Evolutionary conservation across 2,797 vertebrate genomes (phyloP).

Genomic region (Crenichthys baileyi): DNA sequence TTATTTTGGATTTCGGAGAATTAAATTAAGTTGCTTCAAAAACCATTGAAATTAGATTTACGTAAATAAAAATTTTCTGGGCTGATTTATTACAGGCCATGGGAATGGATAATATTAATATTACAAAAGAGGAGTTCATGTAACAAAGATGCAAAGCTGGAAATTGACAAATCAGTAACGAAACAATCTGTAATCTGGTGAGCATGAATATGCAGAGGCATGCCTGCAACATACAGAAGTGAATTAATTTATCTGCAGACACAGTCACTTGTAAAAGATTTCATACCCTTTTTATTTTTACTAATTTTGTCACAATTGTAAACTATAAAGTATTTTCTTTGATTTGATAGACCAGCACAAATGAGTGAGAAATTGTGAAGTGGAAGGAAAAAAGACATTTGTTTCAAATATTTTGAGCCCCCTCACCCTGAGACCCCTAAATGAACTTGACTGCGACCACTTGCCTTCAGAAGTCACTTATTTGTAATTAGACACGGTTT

Average conservation of each 20-base stretch:
- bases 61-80: constrained; percentile 1
- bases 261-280: too few species aligned
- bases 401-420: too few species aligned
- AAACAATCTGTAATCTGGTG: not conserved
- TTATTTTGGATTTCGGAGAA: not conserved
- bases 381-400: too few species aligned
- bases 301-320: too few species aligned
- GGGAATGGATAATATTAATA: constrained; percentile 21
- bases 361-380: too few species aligned
- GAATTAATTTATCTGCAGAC: not conserved
- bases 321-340: too few species aligned
- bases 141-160: constrained; percentile 14
- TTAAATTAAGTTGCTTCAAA: not conserved
- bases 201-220: not conserved
- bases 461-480: too few species aligned
- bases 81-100: constrained; percentile 27
- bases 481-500: too few species aligned
- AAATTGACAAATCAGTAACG: not conserved
- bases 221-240: not conserved
- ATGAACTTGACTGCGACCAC: too few species aligned
- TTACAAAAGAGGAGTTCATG: not conserved
- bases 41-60: constrained; percentile 9
- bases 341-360: too few species aligned
- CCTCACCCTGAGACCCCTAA: too few species aligned
- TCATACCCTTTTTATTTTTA: too few species aligned